phyloP scores from a whole-genome alignment of 92 coral and sea anemone species.

The Desmophyllum pertusum region DNA sequence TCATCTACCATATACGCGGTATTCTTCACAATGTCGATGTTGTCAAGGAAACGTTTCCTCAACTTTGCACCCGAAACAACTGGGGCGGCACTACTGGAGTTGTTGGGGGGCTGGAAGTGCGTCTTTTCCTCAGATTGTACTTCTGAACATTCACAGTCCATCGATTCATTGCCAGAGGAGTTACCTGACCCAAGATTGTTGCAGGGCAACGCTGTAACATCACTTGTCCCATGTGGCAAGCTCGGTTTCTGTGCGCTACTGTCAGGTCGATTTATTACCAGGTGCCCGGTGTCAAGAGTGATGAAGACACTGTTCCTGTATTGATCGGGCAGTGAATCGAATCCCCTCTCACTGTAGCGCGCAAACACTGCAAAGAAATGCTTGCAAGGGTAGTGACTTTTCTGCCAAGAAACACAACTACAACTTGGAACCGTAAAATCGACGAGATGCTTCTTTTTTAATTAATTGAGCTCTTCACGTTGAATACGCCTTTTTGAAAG shows the following conservation, averaged over 20 bases:
- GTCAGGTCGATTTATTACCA: conserved; percentile 11
- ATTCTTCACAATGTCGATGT: conserved; percentile 35
- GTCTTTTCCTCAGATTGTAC: neutral
- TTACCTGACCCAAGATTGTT: neutral
- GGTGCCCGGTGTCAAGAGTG: conserved; percentile 47
- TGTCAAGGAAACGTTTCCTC: conserved; percentile 46
- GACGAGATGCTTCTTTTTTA: neutral
- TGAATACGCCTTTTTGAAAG: neutral
- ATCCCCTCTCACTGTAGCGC: conserved; percentile 47
- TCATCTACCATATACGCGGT: conserved; percentile 42
- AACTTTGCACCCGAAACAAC: neutral
- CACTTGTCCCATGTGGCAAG: neutral
- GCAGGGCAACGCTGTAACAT: neutral
- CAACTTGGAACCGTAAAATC: conserved; percentile 28
- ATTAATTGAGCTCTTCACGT: neutral
- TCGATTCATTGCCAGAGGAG: neutral
- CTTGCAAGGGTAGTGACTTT: conserved; percentile 58
- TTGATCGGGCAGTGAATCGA: conserved; percentile 29
- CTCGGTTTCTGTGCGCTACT: neutral
- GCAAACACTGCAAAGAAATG: conserved; percentile 54
- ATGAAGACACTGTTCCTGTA: conserved; percentile 66
- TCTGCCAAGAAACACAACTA: conserved; percentile 56
- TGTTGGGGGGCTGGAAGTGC: neutral
- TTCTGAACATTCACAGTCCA: neutral
- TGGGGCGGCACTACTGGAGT: neutral